These are phyloP conservation scores for Pelodiscus sinensis DNA, from an alignment of 2,113 vertebrate genomes.

Conservation along the genomic window DNA sequence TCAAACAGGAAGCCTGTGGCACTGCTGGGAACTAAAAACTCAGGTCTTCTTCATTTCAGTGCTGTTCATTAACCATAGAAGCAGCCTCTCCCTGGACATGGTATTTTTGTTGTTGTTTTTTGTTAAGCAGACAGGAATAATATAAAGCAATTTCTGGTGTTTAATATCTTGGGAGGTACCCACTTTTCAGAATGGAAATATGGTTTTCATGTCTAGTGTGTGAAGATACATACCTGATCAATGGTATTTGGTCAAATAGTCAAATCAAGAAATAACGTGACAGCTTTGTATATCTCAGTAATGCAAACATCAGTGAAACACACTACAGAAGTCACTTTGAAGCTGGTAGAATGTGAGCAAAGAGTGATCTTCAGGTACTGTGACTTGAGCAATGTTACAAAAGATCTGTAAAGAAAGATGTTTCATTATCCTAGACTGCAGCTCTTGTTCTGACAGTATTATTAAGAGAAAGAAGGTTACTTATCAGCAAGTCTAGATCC, in stretches of 20 bases:
- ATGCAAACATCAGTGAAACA: neutral
- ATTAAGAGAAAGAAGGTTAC: neutral
- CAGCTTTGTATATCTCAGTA: neutral
- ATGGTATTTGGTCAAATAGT: neutral
- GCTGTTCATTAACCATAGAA: neutral
- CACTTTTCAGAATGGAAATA: neutral
- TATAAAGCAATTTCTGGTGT: neutral
- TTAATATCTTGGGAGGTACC: neutral
- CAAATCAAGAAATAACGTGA: neutral
- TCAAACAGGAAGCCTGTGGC: neutral
- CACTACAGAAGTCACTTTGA: neutral
- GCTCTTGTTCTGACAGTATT: neutral
- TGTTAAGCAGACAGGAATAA: neutral
- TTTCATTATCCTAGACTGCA: neutral
- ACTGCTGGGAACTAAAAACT: neutral
- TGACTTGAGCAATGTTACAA: neutral
- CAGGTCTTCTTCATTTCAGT: constrained; percentile 1
- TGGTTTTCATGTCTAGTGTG: neutral
- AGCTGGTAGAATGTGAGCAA: neutral
- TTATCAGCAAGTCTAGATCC: neutral
- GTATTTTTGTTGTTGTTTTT: neutral
- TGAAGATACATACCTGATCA: neutral
- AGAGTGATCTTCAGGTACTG: neutral
- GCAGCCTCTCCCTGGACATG: neutral
- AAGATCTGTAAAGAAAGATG: neutral